Evolutionary conservation across 2,888 invertebrate species (phyloP), one percentile per base, ranked within the genome.

Genomic region (Empis livida): DNA sequence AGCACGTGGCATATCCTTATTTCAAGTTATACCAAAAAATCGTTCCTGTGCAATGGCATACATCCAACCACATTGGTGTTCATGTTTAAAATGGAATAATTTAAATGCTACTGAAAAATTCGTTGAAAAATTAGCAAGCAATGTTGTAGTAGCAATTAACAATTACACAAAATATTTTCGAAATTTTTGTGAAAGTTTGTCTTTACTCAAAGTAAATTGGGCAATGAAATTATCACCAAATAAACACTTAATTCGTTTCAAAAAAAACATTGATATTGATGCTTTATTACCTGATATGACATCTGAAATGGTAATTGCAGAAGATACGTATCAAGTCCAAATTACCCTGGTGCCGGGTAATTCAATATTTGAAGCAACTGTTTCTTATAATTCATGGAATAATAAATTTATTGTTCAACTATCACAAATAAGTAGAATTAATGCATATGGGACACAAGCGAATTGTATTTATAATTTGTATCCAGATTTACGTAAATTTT

Each of bases 41-140:
- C 73, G 94, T 20, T 85, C 86, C 6, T 94, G 94, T 63, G 77
- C 80, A 5, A 82, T 90, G 63, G 94, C 95, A 0, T 88, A 82
- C 46, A 86, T 96, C 49, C 91, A 92, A 62, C 83, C 93, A 0
- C 95, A 96, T 64, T 96, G 95, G 95, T 96, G 96, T 63, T 83
- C 92, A 1, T 96, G 96, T 61, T 72, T 94, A 2, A 76, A 78
- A 13, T 94, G 94, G 93, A 67, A 76, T 52, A 72, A 76, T 44
- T 69, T 90, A 0, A 65, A 77, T 2, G 69, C 90, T 0, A 65
- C 77, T 2, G 62, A 67, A 23, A 60, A 58, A 5, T 49, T 70
- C 0, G 61, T 67, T 1, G 73, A 77, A 39, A 68, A 71, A 23
- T 75, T 84, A 0, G 83, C 79, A 0, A 59, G 72, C 2, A 76